phyloP scores from a whole-genome alignment of 2,888 invertebrate genomes.

The Drosophila nigricruria region DNA sequence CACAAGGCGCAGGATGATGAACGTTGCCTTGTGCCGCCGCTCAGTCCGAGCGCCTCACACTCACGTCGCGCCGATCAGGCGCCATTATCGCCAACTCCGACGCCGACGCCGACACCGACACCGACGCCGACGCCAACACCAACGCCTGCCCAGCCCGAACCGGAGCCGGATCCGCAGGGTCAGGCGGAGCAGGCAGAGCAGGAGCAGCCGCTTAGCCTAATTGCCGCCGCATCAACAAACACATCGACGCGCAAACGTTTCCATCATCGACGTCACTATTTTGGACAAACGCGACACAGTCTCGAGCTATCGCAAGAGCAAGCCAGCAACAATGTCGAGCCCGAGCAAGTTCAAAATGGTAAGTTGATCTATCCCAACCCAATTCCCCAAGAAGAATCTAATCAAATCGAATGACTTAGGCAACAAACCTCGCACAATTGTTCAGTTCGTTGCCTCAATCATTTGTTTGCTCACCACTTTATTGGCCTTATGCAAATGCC shows the following conservation, averaged over 20 bases:
- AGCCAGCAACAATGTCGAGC: conserved; percentile 9
- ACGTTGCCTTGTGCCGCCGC: conserved; percentile 87
- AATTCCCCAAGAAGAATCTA: background rate
- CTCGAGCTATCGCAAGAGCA: conserved; percentile 52
- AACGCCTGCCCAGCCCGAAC: conserved; percentile 38
- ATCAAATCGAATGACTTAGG: conserved; percentile 22
- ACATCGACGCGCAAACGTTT: conserved; percentile 85
- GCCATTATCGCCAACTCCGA: conserved; percentile 23
- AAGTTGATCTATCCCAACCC: conserved; percentile 48
- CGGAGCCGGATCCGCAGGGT: conserved; percentile 71
- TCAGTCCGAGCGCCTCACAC: conserved; percentile 85
- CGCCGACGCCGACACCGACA: conserved; percentile 41
- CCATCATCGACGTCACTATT: conserved; percentile 84
- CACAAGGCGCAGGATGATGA: conserved; percentile 87
- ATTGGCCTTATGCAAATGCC: conserved; percentile 10
- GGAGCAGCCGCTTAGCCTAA: conserved; percentile 73
- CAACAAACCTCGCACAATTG: conserved; percentile 10
- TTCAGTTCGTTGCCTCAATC: conserved; percentile 55
- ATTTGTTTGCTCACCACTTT: conserved; percentile 27
- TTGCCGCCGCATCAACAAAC: conserved; percentile 23
- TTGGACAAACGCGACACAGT: conserved; percentile 75
- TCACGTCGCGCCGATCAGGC: conserved; percentile 14
- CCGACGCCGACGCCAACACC: conserved; percentile 22
- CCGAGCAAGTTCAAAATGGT: conserved; percentile 72
- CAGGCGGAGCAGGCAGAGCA: conserved; percentile 38